Evolutionary conservation across 2,888 invertebrate genomes (phyloP).

Genomic region (Lasioglossum leucozonium): DNA sequence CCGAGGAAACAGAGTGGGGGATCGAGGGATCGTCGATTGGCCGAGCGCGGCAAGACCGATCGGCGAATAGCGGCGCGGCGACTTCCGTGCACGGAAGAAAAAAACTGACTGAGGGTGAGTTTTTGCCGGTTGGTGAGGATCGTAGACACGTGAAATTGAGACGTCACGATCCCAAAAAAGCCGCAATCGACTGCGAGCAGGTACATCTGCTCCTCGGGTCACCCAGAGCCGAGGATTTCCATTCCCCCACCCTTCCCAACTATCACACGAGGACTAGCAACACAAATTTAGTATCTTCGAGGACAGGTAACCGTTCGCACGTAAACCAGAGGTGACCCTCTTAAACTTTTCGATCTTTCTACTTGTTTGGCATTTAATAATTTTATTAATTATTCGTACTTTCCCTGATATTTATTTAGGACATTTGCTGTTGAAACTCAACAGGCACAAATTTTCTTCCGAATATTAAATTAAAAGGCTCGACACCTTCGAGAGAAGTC

Average conservation of each 20-base stretch:
- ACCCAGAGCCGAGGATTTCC: not conserved
- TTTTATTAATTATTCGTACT: not conserved
- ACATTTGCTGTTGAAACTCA: not conserved
- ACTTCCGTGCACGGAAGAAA: slow-evolving; percentile 30
- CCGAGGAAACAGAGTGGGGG: slow-evolving; percentile 54
- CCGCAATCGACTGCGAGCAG: slow-evolving; percentile 81
- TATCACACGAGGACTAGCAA: not conserved
- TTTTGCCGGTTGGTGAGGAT: slow-evolving; percentile 42
- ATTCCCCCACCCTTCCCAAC: not conserved
- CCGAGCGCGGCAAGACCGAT: slow-evolving; percentile 50
- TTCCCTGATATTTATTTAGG: not conserved
- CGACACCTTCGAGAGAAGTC: no score
- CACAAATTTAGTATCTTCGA: not conserved
- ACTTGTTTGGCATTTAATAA: no score
- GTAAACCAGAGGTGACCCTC: not conserved
- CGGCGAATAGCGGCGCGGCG: slow-evolving; percentile 55
- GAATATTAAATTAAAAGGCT: no score
- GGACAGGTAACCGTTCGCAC: not conserved
- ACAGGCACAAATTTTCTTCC: no score
- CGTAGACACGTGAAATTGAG: slow-evolving; percentile 82
- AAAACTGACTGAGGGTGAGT: slow-evolving; percentile 63
- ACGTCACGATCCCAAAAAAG: slow-evolving; percentile 81
- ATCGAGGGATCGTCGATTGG: slow-evolving; percentile 63
- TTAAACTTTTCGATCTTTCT: not conserved
- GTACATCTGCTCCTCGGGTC: slow-evolving; percentile 77